Percentiles rank a stretch among this genome's conserved stretches.
Conservation (phyloP, 2,888 invertebrate species). For the Lordiphosa andalusiaca region DNA sequence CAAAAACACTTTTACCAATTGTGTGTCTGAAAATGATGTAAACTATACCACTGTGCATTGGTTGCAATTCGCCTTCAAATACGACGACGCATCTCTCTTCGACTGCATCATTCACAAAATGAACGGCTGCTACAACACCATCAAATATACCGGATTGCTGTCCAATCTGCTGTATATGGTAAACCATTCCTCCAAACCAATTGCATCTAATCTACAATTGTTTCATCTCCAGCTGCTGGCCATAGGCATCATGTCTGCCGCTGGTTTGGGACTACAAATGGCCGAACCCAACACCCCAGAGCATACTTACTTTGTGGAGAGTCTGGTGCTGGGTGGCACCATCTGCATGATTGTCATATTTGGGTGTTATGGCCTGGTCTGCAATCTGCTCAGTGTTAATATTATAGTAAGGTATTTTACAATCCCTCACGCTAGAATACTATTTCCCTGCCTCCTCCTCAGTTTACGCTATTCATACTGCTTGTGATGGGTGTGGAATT, state of each 20-base stretch:
- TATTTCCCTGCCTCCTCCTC: not conserved
- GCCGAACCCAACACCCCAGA: conserved; percentile 71
- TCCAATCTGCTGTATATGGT: conserved; percentile 73
- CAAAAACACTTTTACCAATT: no score
- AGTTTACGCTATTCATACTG: conserved; percentile 71
- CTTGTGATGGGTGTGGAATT: conserved; percentile 67
- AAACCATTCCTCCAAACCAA: conserved; percentile 16
- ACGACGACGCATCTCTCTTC: conserved; percentile 12
- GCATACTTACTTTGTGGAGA: conserved; percentile 73
- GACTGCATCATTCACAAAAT: conserved; percentile 51
- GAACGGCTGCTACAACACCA: conserved; percentile 65
- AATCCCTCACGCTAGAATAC: not conserved
- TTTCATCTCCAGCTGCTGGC: conserved; percentile 56
- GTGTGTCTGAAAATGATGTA: no score
- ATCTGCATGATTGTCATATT: conserved; percentile 73
- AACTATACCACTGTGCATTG: conserved; percentile 1
- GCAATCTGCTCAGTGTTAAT: conserved; percentile 67
- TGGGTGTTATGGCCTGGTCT: conserved; percentile 70
- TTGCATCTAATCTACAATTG: not conserved
- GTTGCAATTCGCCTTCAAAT: conserved; percentile 48
- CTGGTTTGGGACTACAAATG: conserved; percentile 61
- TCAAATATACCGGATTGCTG: conserved; percentile 67
- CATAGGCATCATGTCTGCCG: conserved; percentile 59
- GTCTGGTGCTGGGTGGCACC: conserved; percentile 66
- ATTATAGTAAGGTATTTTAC: conserved; percentile 56